phyloP scores from a whole-genome alignment of 2,797 vertebrate species.

The Hippoglossus hippoglossus region DNA sequence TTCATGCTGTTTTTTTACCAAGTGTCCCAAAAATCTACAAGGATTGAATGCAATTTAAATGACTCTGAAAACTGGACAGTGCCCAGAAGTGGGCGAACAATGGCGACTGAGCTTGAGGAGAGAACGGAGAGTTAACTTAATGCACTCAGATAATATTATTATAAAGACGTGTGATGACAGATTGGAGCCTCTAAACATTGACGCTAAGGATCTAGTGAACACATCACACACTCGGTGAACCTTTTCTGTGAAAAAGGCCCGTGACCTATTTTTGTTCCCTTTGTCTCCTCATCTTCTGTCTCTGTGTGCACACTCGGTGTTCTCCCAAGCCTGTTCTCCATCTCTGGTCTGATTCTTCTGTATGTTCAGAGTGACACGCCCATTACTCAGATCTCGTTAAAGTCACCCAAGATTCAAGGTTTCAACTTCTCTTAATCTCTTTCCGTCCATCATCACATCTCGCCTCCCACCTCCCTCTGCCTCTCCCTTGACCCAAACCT shows the following conservation, averaged over 20 bases:
- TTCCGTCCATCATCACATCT: constrained; percentile 40
- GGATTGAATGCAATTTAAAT: constrained; percentile 10
- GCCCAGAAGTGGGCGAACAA: background rate
- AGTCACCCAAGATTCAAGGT: constrained; percentile 28
- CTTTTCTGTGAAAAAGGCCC: constrained; percentile 25
- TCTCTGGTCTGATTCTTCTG: constrained; percentile 24
- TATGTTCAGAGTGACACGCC: constrained; percentile 15
- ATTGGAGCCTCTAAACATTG: constrained; percentile 16
- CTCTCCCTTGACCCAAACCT: constrained; percentile 53
- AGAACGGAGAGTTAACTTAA: background rate
- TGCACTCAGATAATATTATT: background rate
- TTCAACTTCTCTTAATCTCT: constrained; percentile 29
- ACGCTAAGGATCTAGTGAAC: constrained; percentile 28
- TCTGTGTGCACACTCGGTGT: background rate
- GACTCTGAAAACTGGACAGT: background rate
- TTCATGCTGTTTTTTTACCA: background rate
- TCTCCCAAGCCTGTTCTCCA: background rate
- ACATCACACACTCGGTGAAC: constrained; percentile 25
- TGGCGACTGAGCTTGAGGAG: background rate
- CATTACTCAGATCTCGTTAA: constrained; percentile 37
- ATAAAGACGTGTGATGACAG: background rate
- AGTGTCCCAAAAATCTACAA: too few species aligned
- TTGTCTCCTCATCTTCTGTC: constrained; percentile 32
- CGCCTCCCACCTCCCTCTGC: constrained; percentile 16
- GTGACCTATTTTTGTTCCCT: constrained; percentile 37